Conservation (phyloP, 2,888 invertebrate species). For the Drosophila ustulata region DNA sequence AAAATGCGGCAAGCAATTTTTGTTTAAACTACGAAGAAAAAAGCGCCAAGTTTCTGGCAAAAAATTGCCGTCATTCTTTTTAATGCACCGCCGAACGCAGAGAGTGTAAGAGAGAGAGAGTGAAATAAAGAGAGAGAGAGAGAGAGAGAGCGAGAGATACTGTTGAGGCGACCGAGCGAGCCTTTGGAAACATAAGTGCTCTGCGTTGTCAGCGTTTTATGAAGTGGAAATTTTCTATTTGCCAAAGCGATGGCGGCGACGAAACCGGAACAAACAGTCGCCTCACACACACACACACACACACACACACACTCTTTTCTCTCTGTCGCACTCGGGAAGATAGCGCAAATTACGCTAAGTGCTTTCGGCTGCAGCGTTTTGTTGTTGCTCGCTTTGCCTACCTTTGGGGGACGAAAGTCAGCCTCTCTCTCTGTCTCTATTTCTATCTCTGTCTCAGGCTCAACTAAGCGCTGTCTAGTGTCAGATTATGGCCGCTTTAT, state of each 20-base stretch:
- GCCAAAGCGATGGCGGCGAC: slow-evolving; percentile 65
- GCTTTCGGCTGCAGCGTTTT: slow-evolving; percentile 72
- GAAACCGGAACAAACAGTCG: slow-evolving; percentile 75
- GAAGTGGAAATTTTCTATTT: slow-evolving; percentile 82
- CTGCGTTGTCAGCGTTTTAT: slow-evolving; percentile 79
- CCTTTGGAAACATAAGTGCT: slow-evolving; percentile 68
- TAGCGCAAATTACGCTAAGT: slow-evolving; percentile 78
- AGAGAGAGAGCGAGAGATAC: slow-evolving; percentile 13
- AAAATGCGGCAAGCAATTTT: slow-evolving; percentile 75
- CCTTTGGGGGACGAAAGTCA: slow-evolving; percentile 40
- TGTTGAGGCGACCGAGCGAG: slow-evolving; percentile 34
- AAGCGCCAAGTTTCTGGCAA: slow-evolving; percentile 47
- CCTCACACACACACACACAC: slow-evolving; percentile 18
- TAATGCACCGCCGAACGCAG: slow-evolving; percentile 59
- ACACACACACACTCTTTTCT: slow-evolving; percentile 22
- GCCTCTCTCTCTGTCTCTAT: neutral
- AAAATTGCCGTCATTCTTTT: slow-evolving; percentile 79
- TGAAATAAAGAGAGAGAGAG: neutral
- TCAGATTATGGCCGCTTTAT: slow-evolving; percentile 77
- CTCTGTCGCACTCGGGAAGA: slow-evolving; percentile 22
- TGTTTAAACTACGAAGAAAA: slow-evolving; percentile 64
- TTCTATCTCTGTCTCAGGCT: slow-evolving; percentile 13
- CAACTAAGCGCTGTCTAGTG: slow-evolving; percentile 72
- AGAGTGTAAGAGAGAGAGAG: neutral
- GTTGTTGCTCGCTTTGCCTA: slow-evolving; percentile 46